These are phyloP conservation scores for Pseudomyrmex dendroicus DNA, from an alignment of 1,140 invertebrate genomes.

Conservation along the genomic window DNA sequence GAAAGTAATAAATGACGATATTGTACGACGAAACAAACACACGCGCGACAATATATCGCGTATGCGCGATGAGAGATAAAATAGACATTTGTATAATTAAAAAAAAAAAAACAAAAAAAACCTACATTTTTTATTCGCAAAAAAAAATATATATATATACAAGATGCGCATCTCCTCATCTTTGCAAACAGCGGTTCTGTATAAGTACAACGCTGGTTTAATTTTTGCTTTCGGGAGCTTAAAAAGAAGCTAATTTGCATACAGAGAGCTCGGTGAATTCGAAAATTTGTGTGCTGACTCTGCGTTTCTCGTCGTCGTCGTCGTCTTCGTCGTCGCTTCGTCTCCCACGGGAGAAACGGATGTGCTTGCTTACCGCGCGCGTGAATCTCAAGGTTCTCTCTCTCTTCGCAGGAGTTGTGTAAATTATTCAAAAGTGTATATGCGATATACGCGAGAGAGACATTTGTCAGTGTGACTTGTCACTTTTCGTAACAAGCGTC, in stretches of 20 bases:
- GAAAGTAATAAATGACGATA: too few relatives aligned
- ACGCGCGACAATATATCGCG: too few relatives aligned
- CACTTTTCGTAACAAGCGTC: too few relatives aligned
- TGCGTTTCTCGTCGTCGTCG: not conserved
- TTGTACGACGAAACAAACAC: too few relatives aligned
- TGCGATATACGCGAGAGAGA: not conserved
- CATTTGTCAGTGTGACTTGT: too few relatives aligned
- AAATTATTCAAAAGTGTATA: conserved; percentile 22
- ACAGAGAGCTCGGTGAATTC: conserved; percentile 68
- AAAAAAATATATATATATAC: not conserved
- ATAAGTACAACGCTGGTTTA: conserved; percentile 24
- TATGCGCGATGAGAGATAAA: too few relatives aligned
- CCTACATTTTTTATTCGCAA: not conserved
- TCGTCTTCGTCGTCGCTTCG: not conserved
- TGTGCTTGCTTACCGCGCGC: conserved; percentile 40
- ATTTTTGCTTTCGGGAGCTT: conserved; percentile 54
- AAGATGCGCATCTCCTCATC: conserved; percentile 8
- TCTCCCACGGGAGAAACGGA: conserved; percentile 18
- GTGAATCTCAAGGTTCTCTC: conserved; percentile 13
- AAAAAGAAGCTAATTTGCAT: conserved; percentile 66
- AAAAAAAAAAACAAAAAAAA: not conserved
- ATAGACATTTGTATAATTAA: not conserved
- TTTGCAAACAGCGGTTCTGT: conserved; percentile 3
- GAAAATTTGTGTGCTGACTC: conserved; percentile 65
- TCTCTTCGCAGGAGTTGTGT: conserved; percentile 10